phyloP scores from a whole-genome alignment of 2,113 vertebrate species.

The Anarhynchus alexandrinus region DNA sequence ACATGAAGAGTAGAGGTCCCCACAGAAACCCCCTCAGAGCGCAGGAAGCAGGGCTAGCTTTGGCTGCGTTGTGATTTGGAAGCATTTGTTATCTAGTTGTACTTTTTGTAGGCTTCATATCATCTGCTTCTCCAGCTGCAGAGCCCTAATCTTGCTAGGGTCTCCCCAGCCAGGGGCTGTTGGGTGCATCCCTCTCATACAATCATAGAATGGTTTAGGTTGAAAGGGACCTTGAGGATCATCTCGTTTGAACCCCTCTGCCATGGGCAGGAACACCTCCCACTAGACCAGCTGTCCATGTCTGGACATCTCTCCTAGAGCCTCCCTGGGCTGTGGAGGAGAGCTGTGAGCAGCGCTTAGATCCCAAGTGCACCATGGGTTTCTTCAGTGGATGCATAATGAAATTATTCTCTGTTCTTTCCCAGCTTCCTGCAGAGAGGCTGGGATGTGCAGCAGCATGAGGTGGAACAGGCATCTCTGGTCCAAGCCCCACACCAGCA shows the following conservation, averaged over 20 bases:
- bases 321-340: neutral
- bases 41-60: neutral
- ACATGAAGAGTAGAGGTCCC: fast-evolving
- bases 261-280: neutral
- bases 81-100: neutral
- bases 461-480: neutral
- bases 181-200: no score
- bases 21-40: no score
- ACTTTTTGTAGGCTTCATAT: neutral
- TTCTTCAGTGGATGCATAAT: no score
- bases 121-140: neutral
- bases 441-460: no score
- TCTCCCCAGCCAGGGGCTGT: no score
- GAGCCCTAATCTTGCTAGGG: neutral
- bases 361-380: neutral
- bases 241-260: neutral
- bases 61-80: neutral
- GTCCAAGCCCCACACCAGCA: neutral
- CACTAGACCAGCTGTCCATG: neutral
- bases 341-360: fast-evolving
- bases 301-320: no score
- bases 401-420: neutral
- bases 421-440: fast-evolving
- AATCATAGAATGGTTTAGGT: neutral
- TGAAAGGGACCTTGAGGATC: neutral